Conservation (phyloP, 2,888 invertebrate genomes). For the Luperina testacea region DNA sequence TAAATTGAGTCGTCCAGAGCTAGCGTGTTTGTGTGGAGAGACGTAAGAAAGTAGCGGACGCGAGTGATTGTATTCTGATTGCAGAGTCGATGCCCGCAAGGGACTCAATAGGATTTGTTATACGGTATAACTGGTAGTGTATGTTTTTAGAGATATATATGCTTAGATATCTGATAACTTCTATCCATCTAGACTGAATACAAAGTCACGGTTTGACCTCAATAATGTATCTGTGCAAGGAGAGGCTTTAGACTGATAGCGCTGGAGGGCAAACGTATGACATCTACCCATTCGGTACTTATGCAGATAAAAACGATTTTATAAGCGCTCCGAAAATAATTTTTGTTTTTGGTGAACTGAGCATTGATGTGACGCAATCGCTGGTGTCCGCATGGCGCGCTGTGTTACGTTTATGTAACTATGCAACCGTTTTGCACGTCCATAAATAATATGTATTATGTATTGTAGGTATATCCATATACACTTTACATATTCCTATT, state of each 20-base stretch:
- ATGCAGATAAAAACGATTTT: slow-evolving; percentile 53
- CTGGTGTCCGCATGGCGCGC: slow-evolving; percentile 67
- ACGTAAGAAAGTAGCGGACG: slow-evolving; percentile 30
- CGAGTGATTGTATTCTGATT: slow-evolving; percentile 40
- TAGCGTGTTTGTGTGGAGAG: slow-evolving; percentile 27
- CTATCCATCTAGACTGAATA: slow-evolving; percentile 16
- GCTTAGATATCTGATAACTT: slow-evolving; percentile 19
- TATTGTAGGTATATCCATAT: background rate
- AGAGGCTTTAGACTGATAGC: slow-evolving; percentile 23
- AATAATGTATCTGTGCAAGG: slow-evolving; percentile 55
- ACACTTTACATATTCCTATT: slow-evolving; percentile 7
- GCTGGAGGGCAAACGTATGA: slow-evolving; percentile 50
- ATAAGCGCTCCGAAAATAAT: slow-evolving; percentile 65
- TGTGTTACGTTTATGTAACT: slow-evolving; percentile 75
- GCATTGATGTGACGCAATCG: slow-evolving; percentile 73
- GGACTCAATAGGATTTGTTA: slow-evolving; percentile 28
- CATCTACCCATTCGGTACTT: slow-evolving; percentile 36
- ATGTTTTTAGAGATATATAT: slow-evolving; percentile 5
- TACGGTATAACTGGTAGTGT: slow-evolving; percentile 13
- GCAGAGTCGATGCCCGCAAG: slow-evolving; percentile 27
- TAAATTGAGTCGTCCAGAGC: slow-evolving; percentile 41
- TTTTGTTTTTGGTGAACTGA: slow-evolving; percentile 76
- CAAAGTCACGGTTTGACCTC: slow-evolving; percentile 37
- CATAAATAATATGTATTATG: background rate
- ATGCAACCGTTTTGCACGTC: slow-evolving; percentile 60